These are phyloP conservation scores for Anabas testudineus DNA, from an alignment of 2,797 vertebrate genomes.

Conservation along the genomic window DNA sequence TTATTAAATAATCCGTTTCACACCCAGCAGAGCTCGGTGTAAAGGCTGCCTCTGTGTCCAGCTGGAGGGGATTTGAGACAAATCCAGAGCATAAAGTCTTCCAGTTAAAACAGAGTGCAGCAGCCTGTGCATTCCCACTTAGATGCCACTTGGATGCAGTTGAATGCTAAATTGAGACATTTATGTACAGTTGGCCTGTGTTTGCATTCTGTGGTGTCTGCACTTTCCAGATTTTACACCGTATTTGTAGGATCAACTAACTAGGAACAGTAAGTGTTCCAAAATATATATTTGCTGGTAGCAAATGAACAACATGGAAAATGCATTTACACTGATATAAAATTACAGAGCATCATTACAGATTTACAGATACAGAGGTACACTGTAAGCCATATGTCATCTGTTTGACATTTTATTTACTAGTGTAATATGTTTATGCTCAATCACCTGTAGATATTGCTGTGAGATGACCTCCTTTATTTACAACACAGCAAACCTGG, in stretches of 20 bases:
- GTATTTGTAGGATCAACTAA: conserved; percentile 51
- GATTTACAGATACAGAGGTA: neutral
- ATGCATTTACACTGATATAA: conserved; percentile 15
- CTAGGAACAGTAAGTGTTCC: conserved; percentile 31
- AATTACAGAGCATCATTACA: conserved; percentile 1
- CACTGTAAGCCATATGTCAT: no score
- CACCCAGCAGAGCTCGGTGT: conserved; percentile 55
- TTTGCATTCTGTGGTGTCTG: conserved; percentile 60
- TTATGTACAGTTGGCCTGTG: conserved; percentile 64
- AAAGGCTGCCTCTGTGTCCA: conserved; percentile 61
- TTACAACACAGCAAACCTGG: no score
- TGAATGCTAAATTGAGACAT: conserved; percentile 67
- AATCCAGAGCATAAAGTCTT: conserved; percentile 59
- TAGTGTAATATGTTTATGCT: no score
- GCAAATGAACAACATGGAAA: conserved; percentile 17
- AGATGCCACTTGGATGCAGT: conserved; percentile 73
- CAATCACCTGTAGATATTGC: no score
- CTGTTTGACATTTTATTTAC: no score
- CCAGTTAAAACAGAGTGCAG: conserved; percentile 75
- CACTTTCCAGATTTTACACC: conserved; percentile 52
- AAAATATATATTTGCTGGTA: conserved; percentile 15
- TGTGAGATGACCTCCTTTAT: no score
- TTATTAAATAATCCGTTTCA: conserved; percentile 75
- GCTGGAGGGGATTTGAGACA: conserved; percentile 69
- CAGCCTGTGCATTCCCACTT: conserved; percentile 72